These are phyloP conservation scores for Asobara japonica DNA, from an alignment of 1,140 invertebrate species.

Conservation along the genomic window DNA sequence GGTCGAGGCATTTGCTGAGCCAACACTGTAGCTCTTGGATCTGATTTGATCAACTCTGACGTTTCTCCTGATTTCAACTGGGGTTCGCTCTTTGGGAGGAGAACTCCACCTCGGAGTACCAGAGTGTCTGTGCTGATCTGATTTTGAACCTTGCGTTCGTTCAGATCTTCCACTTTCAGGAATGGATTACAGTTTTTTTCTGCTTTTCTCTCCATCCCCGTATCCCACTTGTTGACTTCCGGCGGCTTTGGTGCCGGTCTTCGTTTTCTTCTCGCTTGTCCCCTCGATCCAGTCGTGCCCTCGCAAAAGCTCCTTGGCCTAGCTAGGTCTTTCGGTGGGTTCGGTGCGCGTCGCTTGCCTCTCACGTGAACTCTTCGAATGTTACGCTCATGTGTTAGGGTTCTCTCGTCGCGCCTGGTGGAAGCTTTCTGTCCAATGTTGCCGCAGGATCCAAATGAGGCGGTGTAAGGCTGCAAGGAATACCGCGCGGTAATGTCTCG, in stretches of 20 bases:
- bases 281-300: constrained; percentile 37
- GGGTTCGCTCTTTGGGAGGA: constrained; percentile 50
- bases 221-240: constrained; percentile 22
- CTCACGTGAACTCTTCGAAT: constrained; percentile 72
- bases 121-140: constrained; percentile 63
- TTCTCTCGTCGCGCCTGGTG: constrained; percentile 54
- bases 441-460: constrained; percentile 67
- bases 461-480: constrained; percentile 59
- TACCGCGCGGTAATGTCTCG: constrained; percentile 52
- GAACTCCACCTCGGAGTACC: constrained; percentile 54
- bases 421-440: constrained; percentile 58
- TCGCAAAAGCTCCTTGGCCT: background rate
- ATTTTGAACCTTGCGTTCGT: constrained; percentile 18
- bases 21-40: constrained; percentile 39
- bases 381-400: constrained; percentile 57
- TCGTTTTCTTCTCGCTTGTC: constrained; percentile 68
- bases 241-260: constrained; percentile 72
- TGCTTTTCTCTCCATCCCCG: constrained; percentile 23
- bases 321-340: constrained; percentile 73
- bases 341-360: constrained; percentile 78
- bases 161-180: constrained; percentile 30
- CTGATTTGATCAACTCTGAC: constrained; percentile 60
- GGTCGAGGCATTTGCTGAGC: constrained; percentile 70
- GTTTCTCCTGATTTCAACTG: background rate
- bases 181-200: no score